Evolutionary conservation across 1,140 invertebrate genomes (phyloP).

Genomic region (Drosophila melanica): DNA sequence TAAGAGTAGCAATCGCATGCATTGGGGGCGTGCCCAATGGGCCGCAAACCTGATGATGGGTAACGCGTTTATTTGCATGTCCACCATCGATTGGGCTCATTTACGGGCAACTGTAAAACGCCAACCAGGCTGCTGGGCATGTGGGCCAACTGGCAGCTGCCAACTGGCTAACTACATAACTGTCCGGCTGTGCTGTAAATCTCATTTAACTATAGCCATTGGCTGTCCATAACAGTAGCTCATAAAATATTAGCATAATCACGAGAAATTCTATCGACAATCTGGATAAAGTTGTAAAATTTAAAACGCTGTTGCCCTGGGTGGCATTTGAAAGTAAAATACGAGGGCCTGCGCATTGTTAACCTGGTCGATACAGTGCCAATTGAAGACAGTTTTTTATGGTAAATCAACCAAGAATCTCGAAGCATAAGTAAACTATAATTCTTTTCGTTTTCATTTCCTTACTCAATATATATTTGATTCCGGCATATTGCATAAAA

Average conservation of each 20-base stretch:
- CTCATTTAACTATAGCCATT: constrained; percentile 40
- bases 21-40: constrained; percentile 28
- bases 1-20: constrained; percentile 1
- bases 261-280: constrained; percentile 44
- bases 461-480: no score
- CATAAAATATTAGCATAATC: constrained; percentile 78
- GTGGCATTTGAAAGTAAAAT: constrained; percentile 56
- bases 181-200: constrained; percentile 38
- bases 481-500: no score
- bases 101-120: constrained; percentile 30
- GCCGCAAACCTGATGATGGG: constrained; percentile 55
- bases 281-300: constrained; percentile 58
- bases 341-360: background rate
- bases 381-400: no score
- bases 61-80: constrained; percentile 65
- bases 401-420: no score
- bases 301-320: constrained; percentile 15
- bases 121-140: constrained; percentile 60
- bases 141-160: constrained; percentile 49
- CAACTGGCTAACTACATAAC: constrained; percentile 30
- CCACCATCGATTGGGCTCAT: constrained; percentile 16
- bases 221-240: constrained; percentile 64
- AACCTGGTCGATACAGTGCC: background rate
- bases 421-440: no score
- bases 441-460: no score